Conservation (phyloP, 2,113 vertebrate species). For the Tonatia bakeri region DNA sequence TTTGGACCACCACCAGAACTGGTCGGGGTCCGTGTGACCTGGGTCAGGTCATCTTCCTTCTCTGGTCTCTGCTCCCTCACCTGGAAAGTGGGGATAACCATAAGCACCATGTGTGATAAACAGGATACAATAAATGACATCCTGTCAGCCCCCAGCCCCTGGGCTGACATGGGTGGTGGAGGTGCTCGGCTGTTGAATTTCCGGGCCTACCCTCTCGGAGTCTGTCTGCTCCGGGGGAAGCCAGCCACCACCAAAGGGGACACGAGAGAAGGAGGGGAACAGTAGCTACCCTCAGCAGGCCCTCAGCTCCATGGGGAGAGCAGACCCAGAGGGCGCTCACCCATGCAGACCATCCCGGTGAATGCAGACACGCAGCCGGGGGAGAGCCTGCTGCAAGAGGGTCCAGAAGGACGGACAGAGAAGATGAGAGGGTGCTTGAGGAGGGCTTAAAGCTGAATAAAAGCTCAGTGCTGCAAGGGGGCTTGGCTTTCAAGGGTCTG, state of each 20-base stretch:
- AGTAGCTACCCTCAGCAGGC: not conserved
- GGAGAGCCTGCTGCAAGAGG: not conserved
- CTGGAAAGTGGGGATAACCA: not conserved
- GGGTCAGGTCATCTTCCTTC: not conserved
- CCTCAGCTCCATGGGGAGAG: not conserved
- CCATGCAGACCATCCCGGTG: not conserved
- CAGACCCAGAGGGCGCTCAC: not conserved
- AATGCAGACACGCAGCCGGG: not conserved
- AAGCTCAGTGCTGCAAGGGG: not conserved
- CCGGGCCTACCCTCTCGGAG: not conserved
- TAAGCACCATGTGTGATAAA: accelerated
- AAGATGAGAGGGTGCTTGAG: not conserved
- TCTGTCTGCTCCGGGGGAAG: not conserved
- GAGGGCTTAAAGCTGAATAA: not conserved
- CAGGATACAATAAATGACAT: not conserved
- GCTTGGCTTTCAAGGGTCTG: not conserved
- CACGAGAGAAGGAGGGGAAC: not conserved
- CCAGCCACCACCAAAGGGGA: not conserved
- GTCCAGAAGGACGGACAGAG: not conserved
- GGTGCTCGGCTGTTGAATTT: not conserved
- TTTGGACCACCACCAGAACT: accelerated
- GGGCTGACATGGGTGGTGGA: accelerated
- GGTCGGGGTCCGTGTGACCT: not conserved
- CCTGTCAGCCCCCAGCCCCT: not conserved
- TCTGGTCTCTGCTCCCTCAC: not conserved